Evolutionary conservation across 2,113 vertebrate species (phyloP).

Genomic region (Ondatra zibethicus): DNA sequence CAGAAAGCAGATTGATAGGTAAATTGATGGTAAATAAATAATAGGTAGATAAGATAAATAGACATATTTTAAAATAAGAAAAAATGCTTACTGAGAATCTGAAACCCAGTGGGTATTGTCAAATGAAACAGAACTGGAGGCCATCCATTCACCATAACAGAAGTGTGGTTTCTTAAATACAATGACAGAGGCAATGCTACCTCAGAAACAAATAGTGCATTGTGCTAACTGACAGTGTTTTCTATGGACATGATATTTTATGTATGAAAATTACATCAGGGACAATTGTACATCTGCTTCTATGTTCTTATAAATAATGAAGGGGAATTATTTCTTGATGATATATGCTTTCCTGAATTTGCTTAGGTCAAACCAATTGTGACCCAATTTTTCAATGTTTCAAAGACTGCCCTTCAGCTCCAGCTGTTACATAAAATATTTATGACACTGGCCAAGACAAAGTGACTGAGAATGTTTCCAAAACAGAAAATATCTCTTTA

Average conservation of each 20-base stretch:
- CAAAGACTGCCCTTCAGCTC: slow-evolving; percentile 35
- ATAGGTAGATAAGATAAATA: neutral
- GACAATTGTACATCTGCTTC: slow-evolving; percentile 63
- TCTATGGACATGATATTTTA: slow-evolving; percentile 59
- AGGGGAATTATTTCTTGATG: slow-evolving; percentile 53
- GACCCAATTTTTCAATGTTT: slow-evolving; percentile 61
- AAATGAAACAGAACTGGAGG: slow-evolving; percentile 39
- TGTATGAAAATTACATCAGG: slow-evolving; percentile 63
- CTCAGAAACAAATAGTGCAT: slow-evolving; percentile 24
- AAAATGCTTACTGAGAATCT: neutral
- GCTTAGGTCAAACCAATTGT: slow-evolving; percentile 64
- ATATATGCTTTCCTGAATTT: slow-evolving; percentile 42
- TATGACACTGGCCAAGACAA: neutral
- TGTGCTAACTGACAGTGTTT: slow-evolving; percentile 40
- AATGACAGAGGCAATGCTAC: neutral
- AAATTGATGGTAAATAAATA: neutral
- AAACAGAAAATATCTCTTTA: neutral
- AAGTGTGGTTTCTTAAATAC: slow-evolving; percentile 45
- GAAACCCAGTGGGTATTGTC: neutral
- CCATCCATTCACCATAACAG: neutral
- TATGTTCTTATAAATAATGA: slow-evolving; percentile 65
- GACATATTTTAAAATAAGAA: neutral
- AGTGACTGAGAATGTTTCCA: neutral
- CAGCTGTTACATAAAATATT: slow-evolving; percentile 56
- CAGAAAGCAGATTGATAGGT: neutral